Evolutionary conservation across 92 coral and sea anemone genomes (phyloP), one percentile per base, ranked within the genome.

Genomic region (Zoanthus solanderi): DNA sequence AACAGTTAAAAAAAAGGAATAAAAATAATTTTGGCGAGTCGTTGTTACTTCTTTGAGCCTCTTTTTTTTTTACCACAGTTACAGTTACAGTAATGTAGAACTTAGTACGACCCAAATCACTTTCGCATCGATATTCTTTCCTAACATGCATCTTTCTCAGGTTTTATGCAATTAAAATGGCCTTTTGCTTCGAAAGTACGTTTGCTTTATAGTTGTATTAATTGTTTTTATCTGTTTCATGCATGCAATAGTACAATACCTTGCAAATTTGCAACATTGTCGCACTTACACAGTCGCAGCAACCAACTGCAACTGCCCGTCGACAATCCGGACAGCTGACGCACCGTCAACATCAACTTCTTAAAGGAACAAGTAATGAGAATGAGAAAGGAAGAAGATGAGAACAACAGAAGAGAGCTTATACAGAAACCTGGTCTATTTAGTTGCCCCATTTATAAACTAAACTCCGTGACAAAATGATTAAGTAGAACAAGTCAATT

Each of bases 291-390:
- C 85, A 31, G 74, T 80, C 60, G 31, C 56, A 45, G 65, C 85
- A 63, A 47, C 85, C 58, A 80, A 15, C 29, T 80, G 46, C 69
- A 80, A 47, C 74, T 42, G 85, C 18, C 73, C 69, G 85, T 80
- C 85, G 74, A 80, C 37, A 80, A 80, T 80, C 85, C 74, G 74
- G 85, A 80, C 74, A 80, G 85, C 85, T 16, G 85, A 72, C 42
- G 85, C 45, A 63, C 85, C 75, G 44, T 80, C 85, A 8, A 80
- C 74, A 47, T 80, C 85, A 9, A 80, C 85, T 63, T 80, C 85
- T 80, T 80, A 65, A 34, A 69, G 65, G 75, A 80, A 54, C 85
- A 65, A n/a, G 75, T 37, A 63, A 17, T 11, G 44, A 80, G 67
- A 32, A 63, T 37, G 58, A 63, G 42, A 65, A 45, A 57, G 45